phyloP scores from a whole-genome alignment of 2,113 vertebrate genomes.

The Phylloscopus trochilus region DNA sequence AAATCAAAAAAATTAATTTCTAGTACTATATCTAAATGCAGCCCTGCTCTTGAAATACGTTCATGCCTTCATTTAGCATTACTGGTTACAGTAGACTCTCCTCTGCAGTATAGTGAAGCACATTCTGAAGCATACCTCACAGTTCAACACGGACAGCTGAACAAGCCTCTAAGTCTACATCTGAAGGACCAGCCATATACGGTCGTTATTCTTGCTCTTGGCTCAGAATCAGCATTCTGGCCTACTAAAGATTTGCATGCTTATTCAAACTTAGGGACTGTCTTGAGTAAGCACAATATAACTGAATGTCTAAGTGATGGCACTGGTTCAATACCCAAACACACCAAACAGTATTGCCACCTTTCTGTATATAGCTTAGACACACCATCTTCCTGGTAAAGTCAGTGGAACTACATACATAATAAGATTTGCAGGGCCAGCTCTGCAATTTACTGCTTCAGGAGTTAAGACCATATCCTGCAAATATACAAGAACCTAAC shows the following conservation, averaged over 20 bases:
- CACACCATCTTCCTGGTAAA: not conserved
- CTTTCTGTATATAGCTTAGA: not conserved
- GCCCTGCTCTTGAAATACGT: not conserved
- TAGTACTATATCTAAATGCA: not conserved
- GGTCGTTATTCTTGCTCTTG: not conserved
- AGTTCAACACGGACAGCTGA: not conserved
- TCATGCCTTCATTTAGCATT: not conserved
- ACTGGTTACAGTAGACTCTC: not conserved
- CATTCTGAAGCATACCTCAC: not conserved
- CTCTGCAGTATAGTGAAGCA: not conserved
- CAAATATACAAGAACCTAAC: not conserved
- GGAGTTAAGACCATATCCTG: not conserved
- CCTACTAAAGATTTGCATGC: not conserved
- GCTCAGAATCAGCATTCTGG: not conserved
- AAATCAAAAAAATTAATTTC: not conserved
- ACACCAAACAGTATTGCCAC: not conserved
- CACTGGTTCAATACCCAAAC: not conserved
- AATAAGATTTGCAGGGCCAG: not conserved
- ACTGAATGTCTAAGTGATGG: not conserved
- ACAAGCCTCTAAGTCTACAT: not conserved
- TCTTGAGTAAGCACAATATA: not conserved
- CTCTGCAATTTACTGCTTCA: conserved; percentile 30
- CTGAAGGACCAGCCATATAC: not conserved
- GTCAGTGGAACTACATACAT: conserved; percentile 23
- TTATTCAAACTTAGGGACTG: not conserved